A percentile compares a stretch with the other conserved stretches of the same genome.
Conservation (phyloP, 2,888 invertebrate species). For the Coronaproctus castanopsis region DNA sequence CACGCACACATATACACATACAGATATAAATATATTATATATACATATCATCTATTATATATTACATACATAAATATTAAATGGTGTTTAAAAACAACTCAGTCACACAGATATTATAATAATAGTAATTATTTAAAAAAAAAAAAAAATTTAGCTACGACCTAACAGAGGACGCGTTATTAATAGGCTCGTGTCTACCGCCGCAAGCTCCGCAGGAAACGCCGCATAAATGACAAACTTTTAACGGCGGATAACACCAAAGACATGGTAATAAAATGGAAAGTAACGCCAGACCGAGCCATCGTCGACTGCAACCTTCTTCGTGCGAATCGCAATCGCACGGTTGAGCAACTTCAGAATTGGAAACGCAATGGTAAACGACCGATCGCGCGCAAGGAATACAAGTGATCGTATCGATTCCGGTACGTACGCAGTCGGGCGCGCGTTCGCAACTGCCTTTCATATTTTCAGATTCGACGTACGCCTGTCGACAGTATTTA, state of each 20-base stretch:
- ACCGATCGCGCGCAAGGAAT: constrained; percentile 72
- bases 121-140: too few species aligned
- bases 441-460: constrained; percentile 68
- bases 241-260: constrained; percentile 78
- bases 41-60: too few species aligned
- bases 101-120: too few species aligned
- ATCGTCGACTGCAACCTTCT: constrained; percentile 38
- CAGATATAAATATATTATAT: too few species aligned
- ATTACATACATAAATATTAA: too few species aligned
- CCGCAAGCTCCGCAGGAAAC: constrained; percentile 57
- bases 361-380: constrained; percentile 83
- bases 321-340: constrained; percentile 51
- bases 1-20: too few species aligned
- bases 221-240: constrained; percentile 64
- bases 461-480: constrained; percentile 63
- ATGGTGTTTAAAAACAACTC: too few species aligned
- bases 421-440: constrained; percentile 59
- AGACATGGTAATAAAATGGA: constrained; percentile 79
- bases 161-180: constrained; percentile 4
- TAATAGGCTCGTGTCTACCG: constrained; percentile 39
- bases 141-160: too few species aligned
- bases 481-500: constrained; percentile 55
- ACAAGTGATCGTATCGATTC: constrained; percentile 64
- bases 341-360: constrained; percentile 53
- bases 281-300: constrained; percentile 66